A percentile compares a stretch with the other conserved stretches of the same genome.
phyloP scores from a whole-genome alignment of 2,797 vertebrate species.

The Numenius phaeopus region DNA sequence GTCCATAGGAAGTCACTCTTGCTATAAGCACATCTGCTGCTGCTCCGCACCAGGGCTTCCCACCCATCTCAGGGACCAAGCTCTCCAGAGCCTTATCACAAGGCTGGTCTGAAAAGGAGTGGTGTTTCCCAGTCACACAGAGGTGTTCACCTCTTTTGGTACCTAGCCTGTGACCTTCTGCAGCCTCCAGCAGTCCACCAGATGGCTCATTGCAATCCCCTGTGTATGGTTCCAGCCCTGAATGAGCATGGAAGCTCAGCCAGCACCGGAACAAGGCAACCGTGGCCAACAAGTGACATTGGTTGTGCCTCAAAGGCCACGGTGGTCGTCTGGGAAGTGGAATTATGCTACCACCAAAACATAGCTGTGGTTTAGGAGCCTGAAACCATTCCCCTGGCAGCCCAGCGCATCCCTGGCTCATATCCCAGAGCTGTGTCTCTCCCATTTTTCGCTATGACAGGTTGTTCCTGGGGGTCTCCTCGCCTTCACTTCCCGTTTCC shows the following conservation, averaged over 20 bases:
- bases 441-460: neutral
- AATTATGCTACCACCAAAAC: neutral
- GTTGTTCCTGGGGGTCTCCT: neutral
- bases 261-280: neutral
- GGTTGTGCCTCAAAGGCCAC: neutral
- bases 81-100: neutral
- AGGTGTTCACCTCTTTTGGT: neutral
- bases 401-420: neutral
- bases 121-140: neutral
- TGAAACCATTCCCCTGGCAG: neutral
- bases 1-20: rapidly evolving
- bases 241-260: neutral
- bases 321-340: neutral
- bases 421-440: neutral
- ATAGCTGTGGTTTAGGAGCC: neutral
- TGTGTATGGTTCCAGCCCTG: neutral
- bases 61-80: neutral
- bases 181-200: neutral
- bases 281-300: neutral
- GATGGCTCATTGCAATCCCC: neutral
- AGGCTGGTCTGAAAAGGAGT: neutral
- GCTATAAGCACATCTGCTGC: rapidly evolving
- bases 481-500: neutral
- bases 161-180: neutral
- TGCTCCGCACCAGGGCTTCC: neutral